These are phyloP conservation scores for Volucella inanis DNA, from an alignment of 2,888 invertebrate species.

Conservation along the genomic window DNA sequence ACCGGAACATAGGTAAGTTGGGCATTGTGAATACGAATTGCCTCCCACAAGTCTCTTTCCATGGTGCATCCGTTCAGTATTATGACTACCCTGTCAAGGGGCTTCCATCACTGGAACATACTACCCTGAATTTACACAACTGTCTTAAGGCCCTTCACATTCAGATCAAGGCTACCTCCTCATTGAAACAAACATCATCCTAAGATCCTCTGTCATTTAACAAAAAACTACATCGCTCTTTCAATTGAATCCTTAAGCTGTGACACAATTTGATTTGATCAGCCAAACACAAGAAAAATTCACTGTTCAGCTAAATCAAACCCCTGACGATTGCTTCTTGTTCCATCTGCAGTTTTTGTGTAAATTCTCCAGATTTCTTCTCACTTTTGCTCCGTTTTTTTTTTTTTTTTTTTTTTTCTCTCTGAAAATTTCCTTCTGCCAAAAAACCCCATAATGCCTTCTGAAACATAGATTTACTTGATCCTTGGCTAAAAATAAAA, in stretches of 20 bases:
- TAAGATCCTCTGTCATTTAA: background rate
- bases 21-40: too few species aligned
- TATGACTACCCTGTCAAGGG: too few species aligned
- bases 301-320: constrained; percentile 25
- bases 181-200: background rate
- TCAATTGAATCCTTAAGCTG: background rate
- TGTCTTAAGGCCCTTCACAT: background rate
- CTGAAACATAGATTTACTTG: constrained; percentile 36
- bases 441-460: background rate
- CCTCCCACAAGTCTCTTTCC: too few species aligned
- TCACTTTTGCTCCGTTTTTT: constrained; percentile 31
- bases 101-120: too few species aligned
- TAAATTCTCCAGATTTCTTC: constrained; percentile 14
- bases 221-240: background rate
- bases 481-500: constrained; percentile 41
- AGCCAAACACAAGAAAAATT: constrained; percentile 31
- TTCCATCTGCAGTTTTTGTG: constrained; percentile 9
- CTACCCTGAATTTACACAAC: too few species aligned
- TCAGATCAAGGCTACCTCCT: background rate
- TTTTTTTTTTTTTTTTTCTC: too few species aligned
- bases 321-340: background rate
- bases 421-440: constrained; percentile 3
- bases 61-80: too few species aligned
- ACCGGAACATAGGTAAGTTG: too few species aligned
- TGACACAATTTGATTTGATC: constrained; percentile 34